These are phyloP conservation scores for Peromyscus nudipes DNA, from an alignment of 2,797 vertebrate genomes.

Conservation along the genomic window DNA sequence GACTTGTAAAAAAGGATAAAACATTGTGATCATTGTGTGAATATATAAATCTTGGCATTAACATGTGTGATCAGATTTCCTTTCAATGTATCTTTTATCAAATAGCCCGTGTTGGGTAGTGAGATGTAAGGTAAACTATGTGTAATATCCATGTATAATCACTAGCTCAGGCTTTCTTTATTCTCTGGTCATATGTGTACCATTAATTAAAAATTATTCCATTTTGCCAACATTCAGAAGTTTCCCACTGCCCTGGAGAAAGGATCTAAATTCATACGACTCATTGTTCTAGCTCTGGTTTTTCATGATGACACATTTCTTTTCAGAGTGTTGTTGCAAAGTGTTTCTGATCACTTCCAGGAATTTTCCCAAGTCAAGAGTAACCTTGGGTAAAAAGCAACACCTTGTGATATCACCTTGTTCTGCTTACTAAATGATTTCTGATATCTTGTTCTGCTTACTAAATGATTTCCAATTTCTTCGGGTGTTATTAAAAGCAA, in stretches of 20 bases:
- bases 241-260: not conserved
- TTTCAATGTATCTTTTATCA: constrained; percentile 47
- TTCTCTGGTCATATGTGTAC: not conserved
- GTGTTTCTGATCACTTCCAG: constrained; percentile 27
- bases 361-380: not conserved
- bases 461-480: not conserved
- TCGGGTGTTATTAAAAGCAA: constrained; percentile 17
- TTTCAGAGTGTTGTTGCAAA: not conserved
- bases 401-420: not conserved
- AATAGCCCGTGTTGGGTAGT: not conserved
- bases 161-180: constrained; percentile 27
- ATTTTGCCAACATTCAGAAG: not conserved
- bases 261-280: not conserved
- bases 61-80: not conserved
- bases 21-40: not conserved
- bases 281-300: not conserved
- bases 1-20: constrained; percentile 21
- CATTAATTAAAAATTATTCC: not conserved
- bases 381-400: not conserved
- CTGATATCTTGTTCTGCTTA: not conserved
- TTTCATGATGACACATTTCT: not conserved
- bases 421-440: not conserved
- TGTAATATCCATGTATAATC: not conserved
- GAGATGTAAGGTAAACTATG: not conserved
- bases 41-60: constrained; percentile 13